Conservation (phyloP, 2,888 invertebrate species). For the Habrosyne pyritoides region DNA sequence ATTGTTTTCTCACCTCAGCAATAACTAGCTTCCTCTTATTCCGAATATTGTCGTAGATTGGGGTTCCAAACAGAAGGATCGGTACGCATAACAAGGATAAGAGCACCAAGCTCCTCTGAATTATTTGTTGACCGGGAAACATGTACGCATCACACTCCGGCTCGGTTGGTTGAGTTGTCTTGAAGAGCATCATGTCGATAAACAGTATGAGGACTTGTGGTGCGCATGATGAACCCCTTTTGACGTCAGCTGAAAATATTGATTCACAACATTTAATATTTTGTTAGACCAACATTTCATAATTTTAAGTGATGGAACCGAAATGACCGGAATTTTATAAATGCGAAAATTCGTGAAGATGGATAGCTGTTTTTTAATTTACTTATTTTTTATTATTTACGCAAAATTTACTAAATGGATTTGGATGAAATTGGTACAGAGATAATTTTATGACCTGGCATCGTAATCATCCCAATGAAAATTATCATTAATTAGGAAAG, state of each 20-base stretch:
- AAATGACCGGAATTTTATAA: too few relatives aligned
- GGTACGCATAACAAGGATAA: conserved; percentile 87
- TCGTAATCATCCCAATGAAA: too few relatives aligned
- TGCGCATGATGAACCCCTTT: conserved; percentile 81
- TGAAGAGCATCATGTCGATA: conserved; percentile 89
- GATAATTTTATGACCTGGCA: too few relatives aligned
- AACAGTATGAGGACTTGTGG: conserved; percentile 90
- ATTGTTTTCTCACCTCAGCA: conserved; percentile 37
- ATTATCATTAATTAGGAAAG: too few relatives aligned
- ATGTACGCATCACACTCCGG: conserved; percentile 81
- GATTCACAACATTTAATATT: too few relatives aligned
- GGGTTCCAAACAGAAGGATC: conserved; percentile 89
- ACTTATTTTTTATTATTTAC: too few relatives aligned
- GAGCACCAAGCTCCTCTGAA: conserved; percentile 85
- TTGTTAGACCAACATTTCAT: too few relatives aligned
- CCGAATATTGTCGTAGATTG: conserved; percentile 73
- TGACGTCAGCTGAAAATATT: conserved; percentile 38
- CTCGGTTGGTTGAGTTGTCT: conserved; percentile 43
- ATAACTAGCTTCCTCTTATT: conserved; percentile 38
- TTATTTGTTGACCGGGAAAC: conserved; percentile 73
- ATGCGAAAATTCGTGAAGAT: too few relatives aligned
- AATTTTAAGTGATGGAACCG: too few relatives aligned
- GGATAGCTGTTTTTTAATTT: too few relatives aligned
- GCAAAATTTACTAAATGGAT: too few relatives aligned
- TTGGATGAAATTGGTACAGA: too few relatives aligned